Percentiles rank a stretch among this genome's conserved stretches.
Conservation (phyloP, 2,113 vertebrate species). For the Etia nguti region DNA sequence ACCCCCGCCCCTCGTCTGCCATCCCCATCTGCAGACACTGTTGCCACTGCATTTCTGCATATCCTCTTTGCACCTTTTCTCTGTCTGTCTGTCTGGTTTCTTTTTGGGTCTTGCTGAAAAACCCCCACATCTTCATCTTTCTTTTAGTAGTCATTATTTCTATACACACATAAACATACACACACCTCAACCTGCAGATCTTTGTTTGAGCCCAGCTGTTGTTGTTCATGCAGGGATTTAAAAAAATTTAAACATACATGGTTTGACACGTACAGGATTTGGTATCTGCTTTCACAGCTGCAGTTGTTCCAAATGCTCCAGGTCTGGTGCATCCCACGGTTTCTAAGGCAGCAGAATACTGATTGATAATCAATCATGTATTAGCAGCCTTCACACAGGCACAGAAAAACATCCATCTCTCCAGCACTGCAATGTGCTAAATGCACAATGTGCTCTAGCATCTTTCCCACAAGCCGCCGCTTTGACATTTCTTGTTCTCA, state of each 20-base stretch:
- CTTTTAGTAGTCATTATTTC: neutral
- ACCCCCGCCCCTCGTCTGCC: neutral
- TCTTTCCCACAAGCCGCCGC: neutral
- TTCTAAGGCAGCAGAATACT: slow-evolving; percentile 13
- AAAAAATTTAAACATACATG: neutral
- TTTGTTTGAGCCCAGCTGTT: neutral
- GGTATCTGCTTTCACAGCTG: neutral
- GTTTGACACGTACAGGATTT: neutral
- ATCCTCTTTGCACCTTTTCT: neutral
- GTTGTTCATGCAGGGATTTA: neutral
- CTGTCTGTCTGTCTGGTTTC: neutral
- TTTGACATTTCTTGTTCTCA: neutral
- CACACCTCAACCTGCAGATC: neutral
- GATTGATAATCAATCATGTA: slow-evolving; percentile 39
- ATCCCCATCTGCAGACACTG: neutral
- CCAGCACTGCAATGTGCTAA: neutral
- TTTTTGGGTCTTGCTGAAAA: neutral
- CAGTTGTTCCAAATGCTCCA: slow-evolving; percentile 1
- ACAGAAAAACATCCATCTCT: neutral
- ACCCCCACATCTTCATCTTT: neutral
- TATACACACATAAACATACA: neutral
- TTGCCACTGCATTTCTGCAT: neutral
- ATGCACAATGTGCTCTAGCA: neutral
- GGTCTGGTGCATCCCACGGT: neutral
- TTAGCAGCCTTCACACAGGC: slow-evolving; percentile 3